phyloP scores from a whole-genome alignment of 1,140 invertebrate species.

The Bombus balteatus region DNA sequence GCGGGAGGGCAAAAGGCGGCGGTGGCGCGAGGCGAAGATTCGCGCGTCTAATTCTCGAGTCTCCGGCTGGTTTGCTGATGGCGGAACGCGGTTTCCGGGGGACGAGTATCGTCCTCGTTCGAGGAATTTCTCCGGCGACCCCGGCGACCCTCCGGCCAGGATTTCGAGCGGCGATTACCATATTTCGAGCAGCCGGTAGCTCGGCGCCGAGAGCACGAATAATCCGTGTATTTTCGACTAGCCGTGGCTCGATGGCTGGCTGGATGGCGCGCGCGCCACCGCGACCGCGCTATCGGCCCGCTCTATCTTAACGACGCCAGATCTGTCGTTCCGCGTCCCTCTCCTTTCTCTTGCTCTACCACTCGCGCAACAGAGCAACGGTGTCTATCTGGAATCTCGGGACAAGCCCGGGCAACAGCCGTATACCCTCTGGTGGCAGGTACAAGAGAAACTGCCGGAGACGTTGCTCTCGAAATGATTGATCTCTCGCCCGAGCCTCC shows the following conservation, averaged over 20 bases:
- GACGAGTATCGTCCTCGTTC: not conserved
- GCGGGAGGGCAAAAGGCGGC: too few species aligned
- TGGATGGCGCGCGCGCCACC: slow-evolving; percentile 33
- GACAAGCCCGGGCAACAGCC: slow-evolving; percentile 31
- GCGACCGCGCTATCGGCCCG: slow-evolving; percentile 62
- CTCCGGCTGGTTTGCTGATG: not conserved
- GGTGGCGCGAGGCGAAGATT: too few species aligned
- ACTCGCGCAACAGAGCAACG: not conserved
- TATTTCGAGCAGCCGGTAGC: slow-evolving; percentile 71
- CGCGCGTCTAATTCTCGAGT: not conserved
- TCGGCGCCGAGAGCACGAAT: slow-evolving; percentile 58
- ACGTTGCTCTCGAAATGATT: slow-evolving; percentile 64
- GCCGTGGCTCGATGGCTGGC: slow-evolving; percentile 9
- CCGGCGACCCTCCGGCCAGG: slow-evolving; percentile 36
- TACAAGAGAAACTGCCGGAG: slow-evolving; percentile 52
- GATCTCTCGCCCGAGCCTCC: slow-evolving; percentile 26
- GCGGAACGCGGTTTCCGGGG: not conserved
- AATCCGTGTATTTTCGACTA: slow-evolving; percentile 70
- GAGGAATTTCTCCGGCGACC: slow-evolving; percentile 31
- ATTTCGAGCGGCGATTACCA: slow-evolving; percentile 66
- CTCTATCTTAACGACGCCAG: slow-evolving; percentile 74
- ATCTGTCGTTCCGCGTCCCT: slow-evolving; percentile 66
- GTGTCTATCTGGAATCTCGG: slow-evolving; percentile 62
- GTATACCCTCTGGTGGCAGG: slow-evolving; percentile 30
- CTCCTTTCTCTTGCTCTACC: slow-evolving; percentile 24